A percentile compares a stretch with the other conserved stretches of the same genome.
These are phyloP conservation scores for Rhinoptilus africanus DNA, from an alignment of 2,113 vertebrate genomes.

Conservation along the genomic window DNA sequence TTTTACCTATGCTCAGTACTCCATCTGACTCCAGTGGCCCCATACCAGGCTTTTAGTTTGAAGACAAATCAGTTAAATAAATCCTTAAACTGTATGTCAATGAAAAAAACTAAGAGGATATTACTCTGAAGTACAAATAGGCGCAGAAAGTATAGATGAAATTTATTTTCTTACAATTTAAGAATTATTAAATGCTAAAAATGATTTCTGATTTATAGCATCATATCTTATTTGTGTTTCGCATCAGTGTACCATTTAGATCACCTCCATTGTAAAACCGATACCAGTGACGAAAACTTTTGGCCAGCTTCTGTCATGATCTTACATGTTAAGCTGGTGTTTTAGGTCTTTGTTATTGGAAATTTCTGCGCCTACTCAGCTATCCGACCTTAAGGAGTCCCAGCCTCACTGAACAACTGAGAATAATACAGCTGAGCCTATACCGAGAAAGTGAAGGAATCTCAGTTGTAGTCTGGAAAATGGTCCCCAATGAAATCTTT, in stretches of 20 bases:
- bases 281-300: background rate
- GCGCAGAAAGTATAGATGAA: background rate
- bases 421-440: background rate
- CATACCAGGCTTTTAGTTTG: background rate
- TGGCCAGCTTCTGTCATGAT: background rate
- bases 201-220: background rate
- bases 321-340: background rate
- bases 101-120: background rate
- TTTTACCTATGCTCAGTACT: background rate
- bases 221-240: background rate
- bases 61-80: background rate
- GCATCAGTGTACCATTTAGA: background rate
- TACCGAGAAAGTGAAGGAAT: background rate
- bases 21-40: background rate
- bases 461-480: slow-evolving; percentile 7
- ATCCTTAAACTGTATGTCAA: background rate
- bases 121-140: background rate
- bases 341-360: background rate
- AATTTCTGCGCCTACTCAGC: background rate
- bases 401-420: background rate
- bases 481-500: slow-evolving; percentile 48
- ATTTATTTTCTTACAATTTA: background rate
- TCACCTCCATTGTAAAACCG: background rate
- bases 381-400: background rate
- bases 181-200: background rate